A percentile compares a stretch with the other conserved stretches of the same genome.
Conservation (phyloP, 2,888 invertebrate species). For the Temnothorax unifasciatus region DNA sequence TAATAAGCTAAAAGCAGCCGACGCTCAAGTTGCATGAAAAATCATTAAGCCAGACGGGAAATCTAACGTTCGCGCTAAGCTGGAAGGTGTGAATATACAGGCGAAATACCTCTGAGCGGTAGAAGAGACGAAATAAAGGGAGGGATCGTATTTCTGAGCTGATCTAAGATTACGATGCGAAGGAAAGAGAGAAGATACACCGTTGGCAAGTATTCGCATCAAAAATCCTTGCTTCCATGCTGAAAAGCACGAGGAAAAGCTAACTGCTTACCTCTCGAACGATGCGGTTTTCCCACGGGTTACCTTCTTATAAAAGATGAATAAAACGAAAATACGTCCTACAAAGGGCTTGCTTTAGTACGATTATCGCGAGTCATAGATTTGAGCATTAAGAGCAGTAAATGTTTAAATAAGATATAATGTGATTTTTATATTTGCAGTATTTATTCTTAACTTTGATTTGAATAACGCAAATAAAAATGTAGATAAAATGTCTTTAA, state of each 20-base stretch:
- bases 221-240: conserved; percentile 45
- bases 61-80: conserved; percentile 38
- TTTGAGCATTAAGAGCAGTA: neutral
- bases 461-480: neutral
- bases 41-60: conserved; percentile 39
- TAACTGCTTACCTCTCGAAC: conserved; percentile 52
- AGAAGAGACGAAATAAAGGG: conserved; percentile 49
- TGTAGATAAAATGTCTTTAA: neutral
- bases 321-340: conserved; percentile 16
- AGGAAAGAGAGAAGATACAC: conserved; percentile 39
- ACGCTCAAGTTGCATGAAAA: conserved; percentile 20
- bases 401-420: neutral
- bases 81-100: conserved; percentile 42
- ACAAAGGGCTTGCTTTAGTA: conserved; percentile 34
- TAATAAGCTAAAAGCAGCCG: neutral
- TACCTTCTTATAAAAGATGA: conserved; percentile 24
- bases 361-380: conserved; percentile 18
- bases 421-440: neutral
- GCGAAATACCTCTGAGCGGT: conserved; percentile 32
- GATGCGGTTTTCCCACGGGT: conserved; percentile 52
- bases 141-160: conserved; percentile 50
- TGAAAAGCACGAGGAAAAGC: conserved; percentile 47
- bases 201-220: conserved; percentile 55
- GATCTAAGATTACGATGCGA: conserved; percentile 52
- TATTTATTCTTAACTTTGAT: neutral